Evolutionary conservation across 1,140 invertebrate genomes (phyloP).

Genomic region (Brachionus koreanus): DNA sequence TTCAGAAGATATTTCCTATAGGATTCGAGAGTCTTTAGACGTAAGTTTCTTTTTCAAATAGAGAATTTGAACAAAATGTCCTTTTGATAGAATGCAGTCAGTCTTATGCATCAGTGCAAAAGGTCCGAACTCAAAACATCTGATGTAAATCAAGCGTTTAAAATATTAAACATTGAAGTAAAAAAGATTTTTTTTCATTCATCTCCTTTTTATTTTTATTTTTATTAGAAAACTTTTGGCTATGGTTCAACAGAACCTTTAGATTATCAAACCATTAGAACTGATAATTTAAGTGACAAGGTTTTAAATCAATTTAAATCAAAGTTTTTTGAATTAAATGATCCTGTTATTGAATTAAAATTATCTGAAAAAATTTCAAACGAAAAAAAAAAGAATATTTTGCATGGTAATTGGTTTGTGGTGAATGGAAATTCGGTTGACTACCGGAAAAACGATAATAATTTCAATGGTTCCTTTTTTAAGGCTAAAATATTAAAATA

Average conservation of each 20-base stretch:
- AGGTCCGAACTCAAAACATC: constrained; percentile 7
- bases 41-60: not conserved
- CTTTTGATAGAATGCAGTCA: not conserved
- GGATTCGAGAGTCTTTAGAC: constrained; percentile 10
- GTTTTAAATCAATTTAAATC: constrained; percentile 30
- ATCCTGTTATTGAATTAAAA: not conserved
- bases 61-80: not conserved
- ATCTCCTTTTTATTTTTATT: not conserved
- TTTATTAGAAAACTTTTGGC: constrained; percentile 35
- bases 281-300: constrained; percentile 8
- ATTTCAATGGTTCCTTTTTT: not conserved
- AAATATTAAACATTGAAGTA: constrained; percentile 29
- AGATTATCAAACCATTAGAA: not conserved
- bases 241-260: constrained; percentile 1
- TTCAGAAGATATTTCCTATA: constrained; percentile 36
- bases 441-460: not conserved
- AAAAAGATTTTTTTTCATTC: not conserved
- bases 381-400: not conserved
- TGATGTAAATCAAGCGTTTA: constrained; percentile 27
- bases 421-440: constrained; percentile 1
- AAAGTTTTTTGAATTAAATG: constrained; percentile 26
- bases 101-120: constrained; percentile 40
- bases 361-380: not conserved
- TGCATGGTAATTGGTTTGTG: constrained; percentile 1
- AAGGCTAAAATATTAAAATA: not conserved